Evolutionary conservation across 2,888 invertebrate species (phyloP).

Genomic region (Hemaris fuciformis): DNA sequence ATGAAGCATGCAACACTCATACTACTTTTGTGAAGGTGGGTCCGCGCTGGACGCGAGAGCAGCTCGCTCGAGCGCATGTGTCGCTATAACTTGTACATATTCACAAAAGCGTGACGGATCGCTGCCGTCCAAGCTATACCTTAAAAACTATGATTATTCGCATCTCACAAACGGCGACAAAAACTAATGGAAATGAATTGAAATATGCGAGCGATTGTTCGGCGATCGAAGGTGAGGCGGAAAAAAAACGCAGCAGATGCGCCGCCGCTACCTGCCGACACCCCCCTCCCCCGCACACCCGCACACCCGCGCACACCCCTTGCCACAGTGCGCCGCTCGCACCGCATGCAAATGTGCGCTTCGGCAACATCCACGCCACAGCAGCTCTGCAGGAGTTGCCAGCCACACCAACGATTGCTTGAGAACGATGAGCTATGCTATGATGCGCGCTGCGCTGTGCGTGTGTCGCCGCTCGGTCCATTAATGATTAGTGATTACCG

Average conservation of each 20-base stretch:
- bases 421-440: neutral
- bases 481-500: neutral
- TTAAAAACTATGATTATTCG: slow-evolving; percentile 21
- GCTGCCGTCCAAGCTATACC: neutral
- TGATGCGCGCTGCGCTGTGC: too few species aligned
- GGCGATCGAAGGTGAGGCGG: slow-evolving; percentile 14
- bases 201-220: slow-evolving; percentile 25
- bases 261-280: slow-evolving; percentile 16
- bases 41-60: neutral
- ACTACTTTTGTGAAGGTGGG: neutral
- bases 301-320: neutral
- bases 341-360: slow-evolving; percentile 14
- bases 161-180: slow-evolving; percentile 19
- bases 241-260: slow-evolving; percentile 26
- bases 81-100: too few species aligned
- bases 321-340: slow-evolving; percentile 12
- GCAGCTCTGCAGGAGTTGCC: neutral
- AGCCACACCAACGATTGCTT: neutral
- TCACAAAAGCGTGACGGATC: neutral
- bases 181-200: slow-evolving; percentile 23
- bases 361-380: neutral
- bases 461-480: too few species aligned
- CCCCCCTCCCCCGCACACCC: neutral
- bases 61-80: too few species aligned
- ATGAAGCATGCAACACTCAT: too few species aligned